Base-by-base conservation (phyloP, 2,113 vertebrate genomes). In the Aleadryas rufinucha region DNA sequence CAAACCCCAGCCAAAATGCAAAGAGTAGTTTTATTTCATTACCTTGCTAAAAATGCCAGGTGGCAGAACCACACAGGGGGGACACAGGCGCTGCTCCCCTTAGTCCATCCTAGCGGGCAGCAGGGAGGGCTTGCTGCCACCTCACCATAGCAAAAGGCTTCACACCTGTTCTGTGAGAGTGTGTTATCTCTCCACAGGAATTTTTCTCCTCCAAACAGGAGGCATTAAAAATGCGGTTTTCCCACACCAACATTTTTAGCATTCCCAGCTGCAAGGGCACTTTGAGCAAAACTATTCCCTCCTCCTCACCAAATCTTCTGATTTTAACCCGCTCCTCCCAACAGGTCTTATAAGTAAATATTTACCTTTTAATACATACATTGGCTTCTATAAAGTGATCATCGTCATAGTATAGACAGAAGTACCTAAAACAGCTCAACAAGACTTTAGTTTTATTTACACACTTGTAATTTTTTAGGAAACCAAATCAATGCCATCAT, bases 71-170 rank as follows among this genome's bases (percentile, higher is more conserved):
- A 69, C 33, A 15, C 0, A 4, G 3, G 5, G 31, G 35, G 20
- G 11, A 9, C 35, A 37, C 9, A 12, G 21, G 11, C 27, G 52
- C 33, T 6, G 6, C 18, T 68, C 9, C 45, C 33, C 22, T 44
- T 45, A 22, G 53, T 8, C 50, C 33, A n/a, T 23, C 27, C 37
- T 3, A 11, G 63, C 1, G 0, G 9, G 33, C 33, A 52, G 37
- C 1, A 0, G 5, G 11, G 22, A 12, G 70, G 31, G 11, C 52
- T 59, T 1, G 1, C 37, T 68, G 61, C 53, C 0, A 0, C 31
- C 37, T 68, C 17, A 10, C 37, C 35, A 27, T 0, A 18, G 44
- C 31, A 59, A 52, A 52, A 10, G 33, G 7, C 22, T 37, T 52
- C 18, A 10, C 21, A 9, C 11, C 2, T 13, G 14, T 37, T 37